Evolutionary conservation across 2,888 invertebrate species (phyloP).

Genomic region (Meteorus colon): DNA sequence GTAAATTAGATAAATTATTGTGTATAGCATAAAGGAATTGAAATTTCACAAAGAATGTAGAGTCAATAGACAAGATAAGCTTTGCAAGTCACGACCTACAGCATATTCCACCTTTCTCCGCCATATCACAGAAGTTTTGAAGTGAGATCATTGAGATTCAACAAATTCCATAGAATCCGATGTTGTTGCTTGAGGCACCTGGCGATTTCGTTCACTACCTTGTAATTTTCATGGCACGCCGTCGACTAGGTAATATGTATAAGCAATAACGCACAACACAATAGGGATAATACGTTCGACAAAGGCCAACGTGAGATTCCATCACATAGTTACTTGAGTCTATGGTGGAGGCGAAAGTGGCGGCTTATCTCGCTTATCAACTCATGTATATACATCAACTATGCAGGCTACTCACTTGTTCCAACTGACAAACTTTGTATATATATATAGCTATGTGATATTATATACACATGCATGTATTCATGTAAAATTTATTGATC

Average conservation of each 20-base stretch:
- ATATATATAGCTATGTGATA: too few relatives aligned
- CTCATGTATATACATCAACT: neutral
- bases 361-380: conserved; percentile 14
- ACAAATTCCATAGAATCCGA: conserved; percentile 10
- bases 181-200: conserved; percentile 2
- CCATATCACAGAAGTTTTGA: conserved; percentile 4
- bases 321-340: conserved; percentile 15
- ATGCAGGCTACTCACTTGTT: neutral
- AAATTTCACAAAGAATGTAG: neutral
- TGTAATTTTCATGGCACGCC: conserved; percentile 40
- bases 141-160: conserved; percentile 19
- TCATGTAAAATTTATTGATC: neutral
- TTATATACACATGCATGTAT: neutral
- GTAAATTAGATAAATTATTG: neutral
- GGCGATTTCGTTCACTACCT: conserved; percentile 37
- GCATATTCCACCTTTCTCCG: neutral
- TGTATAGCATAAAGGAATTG: neutral
- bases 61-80: neutral
- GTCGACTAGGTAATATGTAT: conserved; percentile 19
- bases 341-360: conserved; percentile 9
- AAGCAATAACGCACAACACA: conserved; percentile 18
- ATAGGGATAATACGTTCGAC: conserved; percentile 15
- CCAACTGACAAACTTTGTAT: neutral
- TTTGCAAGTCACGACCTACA: neutral
- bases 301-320: conserved; percentile 34